These are phyloP conservation scores for Sepiola atlantica DNA, from an alignment of 2,888 invertebrate species.

Conservation along the genomic window DNA sequence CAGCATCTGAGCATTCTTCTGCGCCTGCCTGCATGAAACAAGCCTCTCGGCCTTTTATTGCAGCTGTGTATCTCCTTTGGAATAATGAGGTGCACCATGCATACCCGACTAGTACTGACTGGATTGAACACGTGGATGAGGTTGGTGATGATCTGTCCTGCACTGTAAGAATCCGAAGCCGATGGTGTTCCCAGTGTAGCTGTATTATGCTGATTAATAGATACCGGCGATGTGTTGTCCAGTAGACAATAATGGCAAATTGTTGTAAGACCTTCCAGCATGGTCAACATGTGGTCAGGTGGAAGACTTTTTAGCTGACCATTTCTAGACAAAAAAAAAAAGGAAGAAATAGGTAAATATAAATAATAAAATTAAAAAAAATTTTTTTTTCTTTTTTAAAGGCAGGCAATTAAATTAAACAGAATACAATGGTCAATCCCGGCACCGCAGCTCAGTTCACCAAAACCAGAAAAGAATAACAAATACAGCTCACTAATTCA, in stretches of 20 bases:
- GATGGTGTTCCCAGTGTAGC: slow-evolving; percentile 51
- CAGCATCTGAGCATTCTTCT: slow-evolving; percentile 10
- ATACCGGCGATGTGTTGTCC: slow-evolving; percentile 76
- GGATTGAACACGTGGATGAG: slow-evolving; percentile 87
- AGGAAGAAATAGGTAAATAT: background rate
- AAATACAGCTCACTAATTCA: too few species aligned
- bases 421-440: too few species aligned
- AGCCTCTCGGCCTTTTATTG: background rate
- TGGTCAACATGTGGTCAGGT: slow-evolving; percentile 85
- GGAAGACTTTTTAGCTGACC: slow-evolving; percentile 73
- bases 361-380: too few species aligned
- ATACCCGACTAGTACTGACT: slow-evolving; percentile 72
- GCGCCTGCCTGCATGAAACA: background rate
- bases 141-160: slow-evolving; percentile 85
- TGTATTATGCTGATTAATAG: slow-evolving; percentile 70
- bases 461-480: too few species aligned
- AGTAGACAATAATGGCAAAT: slow-evolving; percentile 87
- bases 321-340: slow-evolving; percentile 47
- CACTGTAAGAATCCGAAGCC: slow-evolving; percentile 73
- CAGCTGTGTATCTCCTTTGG: slow-evolving; percentile 32
- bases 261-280: slow-evolving; percentile 85
- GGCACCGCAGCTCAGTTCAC: too few species aligned
- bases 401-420: too few species aligned
- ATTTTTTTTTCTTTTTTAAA: too few species aligned
- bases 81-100: slow-evolving; percentile 48